Evolutionary conservation across 2,113 vertebrate species (phyloP).

Genomic region (Ptilorrhoa leucosticta): DNA sequence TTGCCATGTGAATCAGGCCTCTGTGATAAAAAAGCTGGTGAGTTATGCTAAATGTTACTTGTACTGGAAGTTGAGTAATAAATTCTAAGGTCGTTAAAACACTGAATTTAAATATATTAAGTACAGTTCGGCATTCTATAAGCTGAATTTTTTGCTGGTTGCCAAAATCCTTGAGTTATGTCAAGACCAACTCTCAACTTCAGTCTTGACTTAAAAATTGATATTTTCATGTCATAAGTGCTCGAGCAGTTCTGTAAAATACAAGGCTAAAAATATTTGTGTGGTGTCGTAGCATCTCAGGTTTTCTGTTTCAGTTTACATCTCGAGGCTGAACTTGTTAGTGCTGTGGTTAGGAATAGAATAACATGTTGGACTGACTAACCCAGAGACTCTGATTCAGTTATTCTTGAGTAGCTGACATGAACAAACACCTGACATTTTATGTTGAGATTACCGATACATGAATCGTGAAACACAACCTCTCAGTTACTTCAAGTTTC

Average conservation of each 20-base stretch:
- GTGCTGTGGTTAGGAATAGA: constrained; percentile 9
- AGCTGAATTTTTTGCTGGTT: not conserved
- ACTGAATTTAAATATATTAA: not conserved
- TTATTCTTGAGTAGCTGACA: not conserved
- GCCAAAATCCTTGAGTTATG: not conserved
- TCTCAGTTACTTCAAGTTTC: not conserved
- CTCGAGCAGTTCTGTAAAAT: not conserved
- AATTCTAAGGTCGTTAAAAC: not conserved
- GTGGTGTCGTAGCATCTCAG: not conserved
- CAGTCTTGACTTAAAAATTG: constrained; percentile 28
- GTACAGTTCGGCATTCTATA: not conserved
- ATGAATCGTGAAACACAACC: not conserved
- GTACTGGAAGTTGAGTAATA: not conserved
- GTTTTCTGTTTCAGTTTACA: not conserved
- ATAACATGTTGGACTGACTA: not conserved
- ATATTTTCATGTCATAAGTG: not conserved
- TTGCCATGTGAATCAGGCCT: not conserved
- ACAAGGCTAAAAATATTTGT: not conserved
- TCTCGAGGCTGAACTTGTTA: not conserved
- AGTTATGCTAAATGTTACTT: not conserved
- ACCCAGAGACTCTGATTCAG: not conserved
- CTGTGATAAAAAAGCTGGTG: not conserved
- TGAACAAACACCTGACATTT: not conserved
- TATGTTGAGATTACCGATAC: not conserved
- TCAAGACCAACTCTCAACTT: not conserved